These are phyloP conservation scores for Vidua macroura DNA, from an alignment of 2,113 vertebrate species.

Conservation along the genomic window DNA sequence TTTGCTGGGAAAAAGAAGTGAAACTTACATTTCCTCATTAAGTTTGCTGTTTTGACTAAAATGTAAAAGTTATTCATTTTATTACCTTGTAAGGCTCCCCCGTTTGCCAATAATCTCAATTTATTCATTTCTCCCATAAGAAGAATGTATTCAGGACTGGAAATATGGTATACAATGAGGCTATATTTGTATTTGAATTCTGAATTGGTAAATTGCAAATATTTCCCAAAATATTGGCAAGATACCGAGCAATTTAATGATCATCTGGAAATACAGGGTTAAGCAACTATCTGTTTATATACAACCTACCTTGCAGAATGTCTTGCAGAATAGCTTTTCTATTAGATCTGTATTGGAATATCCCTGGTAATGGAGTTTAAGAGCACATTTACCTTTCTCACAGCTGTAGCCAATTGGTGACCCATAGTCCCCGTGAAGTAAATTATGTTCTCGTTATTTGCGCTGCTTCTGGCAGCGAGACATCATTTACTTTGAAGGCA, in stretches of 20 bases:
- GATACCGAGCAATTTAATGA: neutral
- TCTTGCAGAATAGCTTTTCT: neutral
- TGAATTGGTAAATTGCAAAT: neutral
- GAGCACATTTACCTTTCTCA: neutral
- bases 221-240: neutral
- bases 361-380: neutral
- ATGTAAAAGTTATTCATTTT: neutral
- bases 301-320: neutral
- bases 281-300: neutral
- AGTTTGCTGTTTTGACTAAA: neutral
- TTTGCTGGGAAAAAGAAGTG: neutral
- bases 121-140: neutral
- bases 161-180: neutral
- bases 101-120: neutral
- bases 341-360: neutral
- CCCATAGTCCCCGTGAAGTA: neutral
- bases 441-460: neutral
- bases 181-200: neutral
- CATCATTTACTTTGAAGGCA: neutral
- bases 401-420: neutral
- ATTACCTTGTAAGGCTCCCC: neutral
- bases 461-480: neutral
- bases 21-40: neutral
- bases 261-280: neutral
- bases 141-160: neutral